phyloP scores from a whole-genome alignment of 2,797 vertebrate genomes.

The Loris lydekkerianus region DNA sequence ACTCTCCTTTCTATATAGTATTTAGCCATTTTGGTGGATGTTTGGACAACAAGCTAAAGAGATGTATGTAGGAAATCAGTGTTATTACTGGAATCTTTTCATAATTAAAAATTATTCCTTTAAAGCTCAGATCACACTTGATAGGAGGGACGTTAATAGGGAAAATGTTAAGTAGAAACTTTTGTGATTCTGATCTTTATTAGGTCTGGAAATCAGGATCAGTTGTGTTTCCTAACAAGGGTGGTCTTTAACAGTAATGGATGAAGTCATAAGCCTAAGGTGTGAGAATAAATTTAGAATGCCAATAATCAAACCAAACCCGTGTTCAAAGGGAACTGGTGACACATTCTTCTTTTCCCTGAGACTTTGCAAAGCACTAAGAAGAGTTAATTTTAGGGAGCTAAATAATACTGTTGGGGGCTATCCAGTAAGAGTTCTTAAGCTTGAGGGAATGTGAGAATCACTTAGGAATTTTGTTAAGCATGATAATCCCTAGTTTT shows the following conservation, averaged over 20 bases:
- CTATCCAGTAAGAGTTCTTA: not conserved
- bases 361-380: not conserved
- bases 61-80: not conserved
- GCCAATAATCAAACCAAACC: not conserved
- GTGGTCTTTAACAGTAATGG: not conserved
- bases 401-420: not conserved
- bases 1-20: not conserved
- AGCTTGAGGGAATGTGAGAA: not conserved
- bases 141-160: not conserved
- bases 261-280: not conserved
- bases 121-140: not conserved
- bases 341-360: not conserved
- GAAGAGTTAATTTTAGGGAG: not conserved
- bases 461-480: not conserved
- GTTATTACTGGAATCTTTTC: not conserved
- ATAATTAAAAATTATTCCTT: not conserved
- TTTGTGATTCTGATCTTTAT: not conserved
- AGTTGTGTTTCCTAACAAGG: not conserved
- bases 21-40: not conserved
- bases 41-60: not conserved
- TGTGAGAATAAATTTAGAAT: not conserved
- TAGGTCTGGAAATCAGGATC: not conserved
- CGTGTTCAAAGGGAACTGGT: not conserved
- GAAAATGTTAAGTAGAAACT: not conserved
- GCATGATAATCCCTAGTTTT: not conserved